phyloP scores from a whole-genome alignment of 2,113 vertebrate species.

The Sander vitreus region DNA sequence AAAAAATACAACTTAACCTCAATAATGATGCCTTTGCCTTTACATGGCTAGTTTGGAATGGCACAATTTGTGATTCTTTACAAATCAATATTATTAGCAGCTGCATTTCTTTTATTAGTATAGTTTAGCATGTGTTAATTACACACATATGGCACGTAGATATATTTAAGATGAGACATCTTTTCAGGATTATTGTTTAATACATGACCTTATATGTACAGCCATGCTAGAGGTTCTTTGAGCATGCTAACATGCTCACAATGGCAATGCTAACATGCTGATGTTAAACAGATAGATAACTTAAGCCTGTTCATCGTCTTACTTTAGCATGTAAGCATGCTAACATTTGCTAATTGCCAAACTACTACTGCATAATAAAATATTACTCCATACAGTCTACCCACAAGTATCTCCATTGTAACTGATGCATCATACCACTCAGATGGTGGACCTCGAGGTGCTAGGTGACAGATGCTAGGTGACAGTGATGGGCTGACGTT shows the following conservation, averaged over 20 bases:
- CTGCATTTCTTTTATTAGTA: neutral
- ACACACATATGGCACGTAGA: neutral
- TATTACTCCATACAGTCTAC: neutral
- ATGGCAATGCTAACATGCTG: neutral
- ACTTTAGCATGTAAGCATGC: neutral
- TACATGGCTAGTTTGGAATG: neutral
- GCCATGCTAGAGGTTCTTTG: neutral
- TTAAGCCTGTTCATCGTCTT: neutral
- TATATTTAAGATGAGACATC: neutral
- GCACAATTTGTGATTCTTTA: neutral
- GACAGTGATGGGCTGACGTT: conserved; percentile 64
- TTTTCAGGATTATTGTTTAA: neutral
- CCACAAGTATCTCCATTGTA: conserved; percentile 7
- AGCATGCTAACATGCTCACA: neutral
- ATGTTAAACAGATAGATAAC: neutral
- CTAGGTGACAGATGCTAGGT: too few species aligned
- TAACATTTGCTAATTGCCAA: neutral
- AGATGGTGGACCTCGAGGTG: conserved; percentile 31
- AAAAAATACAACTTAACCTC: neutral
- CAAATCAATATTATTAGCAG: neutral
- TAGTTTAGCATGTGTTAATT: neutral
- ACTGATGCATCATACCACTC: conserved; percentile 43
- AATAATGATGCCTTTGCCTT: neutral
- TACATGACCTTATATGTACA: neutral
- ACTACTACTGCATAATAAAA: too few species aligned